Base-by-base conservation (phyloP, 2,113 vertebrate genomes). In the Poeciliopsis occidentalis region DNA sequence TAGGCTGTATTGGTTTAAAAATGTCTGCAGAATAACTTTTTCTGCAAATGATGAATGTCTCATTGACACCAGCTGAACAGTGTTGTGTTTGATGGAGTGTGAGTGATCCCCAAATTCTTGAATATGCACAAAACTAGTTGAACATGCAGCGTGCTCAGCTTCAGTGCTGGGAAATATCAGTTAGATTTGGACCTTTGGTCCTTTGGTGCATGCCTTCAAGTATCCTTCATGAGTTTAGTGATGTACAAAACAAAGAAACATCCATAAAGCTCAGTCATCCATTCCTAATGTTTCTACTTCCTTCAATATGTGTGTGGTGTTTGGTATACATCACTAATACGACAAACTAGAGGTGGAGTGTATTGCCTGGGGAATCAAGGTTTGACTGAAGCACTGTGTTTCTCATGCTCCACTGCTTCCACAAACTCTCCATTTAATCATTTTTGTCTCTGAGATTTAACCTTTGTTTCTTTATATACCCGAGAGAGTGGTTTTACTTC, bases 271-370 rank as follows among this genome's bases (percentile, higher is more conserved):
- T 75, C 73, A 30, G 76, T 71, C 72, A 88, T 88, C 86, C 87
- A 88, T 89, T 88, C 70, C 31, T 83, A 86, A 84, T 83, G 67
- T 75, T 75, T 85, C 81, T 69, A 65, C 79, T 88, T 84, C 78
- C 65, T 79, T 39, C 68, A 39, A 68, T 60, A 47, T 15, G 32
- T 81, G 73, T 78, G 78, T 79, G 78, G 22, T 8, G 69, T 81
- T 78, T 77, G 54, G 63, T 3, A 11, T 71, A 34, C 69, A 75
- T 79, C 66, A 73, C 81, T 82, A 77, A 83, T 87, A 85, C 66
- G 76, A 84, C 61, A 78, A 87, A 81, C 66, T 29, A 61, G 67
- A 30, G 67, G 69, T 65, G 71, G 37, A 57, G 81, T 65, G 60
- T 64, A 71, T 57, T 78, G 82, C 86, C 76, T 76, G 47, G 81